phyloP scores from a whole-genome alignment of 2,888 invertebrate genomes.

The Acronicta psi region DNA sequence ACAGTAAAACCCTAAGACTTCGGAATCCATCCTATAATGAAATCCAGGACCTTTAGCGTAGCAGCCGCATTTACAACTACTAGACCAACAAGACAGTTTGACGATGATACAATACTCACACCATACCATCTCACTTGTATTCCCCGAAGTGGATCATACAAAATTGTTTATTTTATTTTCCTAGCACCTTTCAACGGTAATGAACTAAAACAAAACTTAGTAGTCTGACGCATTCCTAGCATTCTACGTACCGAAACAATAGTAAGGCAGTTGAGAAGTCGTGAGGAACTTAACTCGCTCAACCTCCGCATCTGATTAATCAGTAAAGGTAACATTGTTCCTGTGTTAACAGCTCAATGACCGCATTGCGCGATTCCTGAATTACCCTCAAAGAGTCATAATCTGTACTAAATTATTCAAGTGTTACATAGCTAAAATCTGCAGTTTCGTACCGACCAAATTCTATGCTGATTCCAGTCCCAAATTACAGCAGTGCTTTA shows the following conservation, averaged over 20 bases:
- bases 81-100: no score
- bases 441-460: conserved; percentile 9
- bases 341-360: conserved; percentile 8
- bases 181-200: conserved; percentile 14
- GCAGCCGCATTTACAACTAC: no score
- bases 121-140: no score
- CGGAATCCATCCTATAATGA: no score
- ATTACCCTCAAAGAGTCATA: conserved; percentile 23
- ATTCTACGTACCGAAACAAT: conserved; percentile 11
- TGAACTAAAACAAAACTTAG: conserved; percentile 14
- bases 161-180: conserved; percentile 1
- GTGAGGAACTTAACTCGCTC: conserved; percentile 24
- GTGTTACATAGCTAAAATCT: conserved; percentile 1
- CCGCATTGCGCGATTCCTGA: conserved; percentile 5
- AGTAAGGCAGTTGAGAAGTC: conserved; percentile 11
- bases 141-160: no score
- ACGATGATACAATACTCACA: no score
- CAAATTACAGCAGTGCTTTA: conserved; percentile 13
- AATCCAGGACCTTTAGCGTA: no score
- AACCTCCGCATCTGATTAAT: conserved; percentile 46
- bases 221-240: conserved; percentile 12
- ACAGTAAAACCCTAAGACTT: no score
- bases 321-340: conserved; percentile 35
- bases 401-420: conserved; percentile 20
- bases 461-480: conserved; percentile 5